A percentile compares a stretch with the other conserved stretches of the same genome.
These are phyloP conservation scores for Pectinophora gossypiella DNA, from an alignment of 1,140 invertebrate genomes.

Conservation along the genomic window DNA sequence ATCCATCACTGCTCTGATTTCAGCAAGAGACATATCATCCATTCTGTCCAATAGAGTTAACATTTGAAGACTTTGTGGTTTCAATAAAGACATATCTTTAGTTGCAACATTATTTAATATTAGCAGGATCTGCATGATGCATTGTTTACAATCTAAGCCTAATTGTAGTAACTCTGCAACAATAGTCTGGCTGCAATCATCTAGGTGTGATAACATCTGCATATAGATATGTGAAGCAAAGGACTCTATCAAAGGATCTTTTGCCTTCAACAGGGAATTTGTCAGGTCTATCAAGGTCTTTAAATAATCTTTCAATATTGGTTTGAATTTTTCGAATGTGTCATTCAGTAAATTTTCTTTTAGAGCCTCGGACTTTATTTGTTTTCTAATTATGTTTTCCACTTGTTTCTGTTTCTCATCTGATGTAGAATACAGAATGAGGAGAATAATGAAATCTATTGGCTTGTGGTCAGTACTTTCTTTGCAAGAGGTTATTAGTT, in stretches of 20 bases:
- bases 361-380: conserved; percentile 55
- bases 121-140: conserved; percentile 47
- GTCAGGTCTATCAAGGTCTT: conserved; percentile 50
- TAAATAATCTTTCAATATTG: conserved; percentile 59
- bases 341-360: conserved; percentile 53
- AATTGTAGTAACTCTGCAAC: conserved; percentile 55
- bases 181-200: conserved; percentile 49
- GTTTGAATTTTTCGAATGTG: conserved; percentile 56
- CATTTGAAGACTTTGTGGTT: conserved; percentile 65
- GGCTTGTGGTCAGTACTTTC: conserved; percentile 53
- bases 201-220: conserved; percentile 54
- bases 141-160: conserved; percentile 51
- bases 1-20: conserved; percentile 65
- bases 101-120: conserved; percentile 59
- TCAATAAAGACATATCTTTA: conserved; percentile 56
- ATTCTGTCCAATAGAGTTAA: conserved; percentile 57
- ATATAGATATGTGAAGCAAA: conserved; percentile 60
- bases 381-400: conserved; percentile 56
- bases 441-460: conserved; percentile 62
- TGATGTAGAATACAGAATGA: conserved; percentile 57
- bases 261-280: conserved; percentile 51
- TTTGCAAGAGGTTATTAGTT: conserved; percentile 52
- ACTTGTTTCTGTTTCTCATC: conserved; percentile 59
- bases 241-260: conserved; percentile 46
- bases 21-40: conserved; percentile 54